Conservation (phyloP, 2,888 invertebrate species). For the Drosophila robusta region DNA sequence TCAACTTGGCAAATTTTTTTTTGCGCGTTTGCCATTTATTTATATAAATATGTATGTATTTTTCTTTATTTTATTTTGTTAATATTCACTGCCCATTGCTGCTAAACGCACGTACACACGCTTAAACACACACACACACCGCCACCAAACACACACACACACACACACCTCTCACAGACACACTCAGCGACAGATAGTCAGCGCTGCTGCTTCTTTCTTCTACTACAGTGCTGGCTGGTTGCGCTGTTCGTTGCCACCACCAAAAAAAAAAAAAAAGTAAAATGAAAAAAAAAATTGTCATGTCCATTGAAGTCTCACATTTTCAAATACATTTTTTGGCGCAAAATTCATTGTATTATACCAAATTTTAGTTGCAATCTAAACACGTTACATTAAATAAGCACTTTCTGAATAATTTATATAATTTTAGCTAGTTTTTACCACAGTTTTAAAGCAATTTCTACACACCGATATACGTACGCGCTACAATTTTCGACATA, state of each 20-base stretch:
- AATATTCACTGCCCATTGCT: conserved; percentile 64
- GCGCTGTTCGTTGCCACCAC: conserved; percentile 73
- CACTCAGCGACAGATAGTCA: conserved; percentile 58
- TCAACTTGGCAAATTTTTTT: conserved; percentile 36
- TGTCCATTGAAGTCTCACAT: conserved; percentile 82
- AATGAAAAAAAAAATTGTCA: conserved; percentile 61
- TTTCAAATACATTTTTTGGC: conserved; percentile 77
- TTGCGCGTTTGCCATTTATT: conserved; percentile 42
- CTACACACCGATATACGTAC: conserved; percentile 80
- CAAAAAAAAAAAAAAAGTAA: conserved; percentile 66
- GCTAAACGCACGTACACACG: conserved; percentile 50
- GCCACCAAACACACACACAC: conserved; percentile 23
- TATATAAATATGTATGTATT: conserved; percentile 9
- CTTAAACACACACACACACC: conserved; percentile 41
- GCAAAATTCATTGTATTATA: conserved; percentile 57
- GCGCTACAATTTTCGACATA: conserved; percentile 82
- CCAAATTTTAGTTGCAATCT: conserved; percentile 60
- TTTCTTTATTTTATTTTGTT: conserved; percentile 48
- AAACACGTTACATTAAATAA: conserved; percentile 64
- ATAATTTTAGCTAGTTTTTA: conserved; percentile 77
- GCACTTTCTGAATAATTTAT: conserved; percentile 67
- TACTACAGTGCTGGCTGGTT: conserved; percentile 56
- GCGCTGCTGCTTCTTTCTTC: conserved; percentile 66
- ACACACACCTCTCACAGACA: conserved; percentile 32
- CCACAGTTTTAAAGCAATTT: conserved; percentile 81